These are phyloP conservation scores for Ochotona curzoniae DNA, from an alignment of 2,113 vertebrate genomes.

Conservation along the genomic window DNA sequence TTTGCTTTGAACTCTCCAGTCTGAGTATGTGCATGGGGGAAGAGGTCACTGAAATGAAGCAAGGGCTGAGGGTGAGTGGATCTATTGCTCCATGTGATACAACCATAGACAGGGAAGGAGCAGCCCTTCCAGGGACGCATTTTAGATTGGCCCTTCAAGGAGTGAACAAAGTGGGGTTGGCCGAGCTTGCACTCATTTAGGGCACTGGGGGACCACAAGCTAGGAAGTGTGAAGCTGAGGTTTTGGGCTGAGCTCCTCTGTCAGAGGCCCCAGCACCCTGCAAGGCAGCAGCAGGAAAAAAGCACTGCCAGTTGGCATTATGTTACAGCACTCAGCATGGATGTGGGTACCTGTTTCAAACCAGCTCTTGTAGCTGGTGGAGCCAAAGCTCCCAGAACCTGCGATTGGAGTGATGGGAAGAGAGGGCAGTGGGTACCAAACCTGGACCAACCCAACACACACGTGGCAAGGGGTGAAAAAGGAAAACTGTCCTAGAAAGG, in stretches of 20 bases:
- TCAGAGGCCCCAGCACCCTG: not conserved
- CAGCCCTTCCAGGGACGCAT: not conserved
- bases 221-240: not conserved
- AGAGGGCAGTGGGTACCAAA: not conserved
- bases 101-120: not conserved
- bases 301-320: not conserved
- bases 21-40: not conserved
- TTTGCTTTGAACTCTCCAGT: constrained; percentile 3
- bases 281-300: no score
- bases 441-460: not conserved
- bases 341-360: not conserved
- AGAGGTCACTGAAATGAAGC: constrained; percentile 13
- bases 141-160: no score
- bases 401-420: not conserved
- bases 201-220: not conserved
- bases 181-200: not conserved
- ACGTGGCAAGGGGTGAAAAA: not conserved
- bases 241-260: not conserved
- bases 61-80: not conserved
- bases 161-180: not conserved
- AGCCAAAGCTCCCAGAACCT: not conserved
- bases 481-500: not conserved
- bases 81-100: not conserved
- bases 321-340: not conserved
- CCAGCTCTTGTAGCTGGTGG: not conserved